Base-by-base conservation (phyloP, 1,140 invertebrate species). In the Diabrotica undecimpunctata region DNA sequence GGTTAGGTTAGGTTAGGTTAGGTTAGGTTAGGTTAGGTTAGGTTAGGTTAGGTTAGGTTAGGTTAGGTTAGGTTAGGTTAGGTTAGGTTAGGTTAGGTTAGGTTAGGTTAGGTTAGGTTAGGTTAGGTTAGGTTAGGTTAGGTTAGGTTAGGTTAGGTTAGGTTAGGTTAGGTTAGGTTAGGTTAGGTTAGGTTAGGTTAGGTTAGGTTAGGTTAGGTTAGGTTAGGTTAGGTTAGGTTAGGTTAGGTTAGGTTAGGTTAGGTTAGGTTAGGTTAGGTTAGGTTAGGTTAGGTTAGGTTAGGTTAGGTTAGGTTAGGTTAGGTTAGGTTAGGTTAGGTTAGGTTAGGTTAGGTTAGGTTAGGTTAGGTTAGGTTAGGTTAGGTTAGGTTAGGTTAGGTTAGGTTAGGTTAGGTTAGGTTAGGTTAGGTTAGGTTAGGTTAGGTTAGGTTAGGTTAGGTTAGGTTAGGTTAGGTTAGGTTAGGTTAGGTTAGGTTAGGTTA, bases 21-120 rank as follows among this genome's bases (percentile, higher is more conserved):
- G 55, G 8, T 37, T n/a, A 14, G 55, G 8, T 37, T 14, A 25
- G 55, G 8, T 37, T 14, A 25, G n/a, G 55, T 57, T 37, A 57
- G 55, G 55, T 57, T 37, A 57, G 55, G 55, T 57, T 37, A 57
- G 55, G 55, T 57, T 37, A 57, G 55, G 55, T 57, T 37, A 57
- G 55, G 55, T 57, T 37, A 57, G 55, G n/a, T 54, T 13, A 25
- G 53, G 53, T 54, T 13, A 25, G 53, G n/a, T 54, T 13, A 25
- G 53, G 6, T 54, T 7, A 25, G 12, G 55, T 57, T 37, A 57
- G 55, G 55, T 57, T 37, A 57, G 55, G 55, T 57, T 37, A 57
- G 55, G 55, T 57, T 37, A 57, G 55, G 55, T 57, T 37, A 57
- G 55, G 55, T 57, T 37, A 57, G 55, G 55, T 57, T 37, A 57